phyloP scores from a whole-genome alignment of 2,888 invertebrate genomes.

The Patella depressa region DNA sequence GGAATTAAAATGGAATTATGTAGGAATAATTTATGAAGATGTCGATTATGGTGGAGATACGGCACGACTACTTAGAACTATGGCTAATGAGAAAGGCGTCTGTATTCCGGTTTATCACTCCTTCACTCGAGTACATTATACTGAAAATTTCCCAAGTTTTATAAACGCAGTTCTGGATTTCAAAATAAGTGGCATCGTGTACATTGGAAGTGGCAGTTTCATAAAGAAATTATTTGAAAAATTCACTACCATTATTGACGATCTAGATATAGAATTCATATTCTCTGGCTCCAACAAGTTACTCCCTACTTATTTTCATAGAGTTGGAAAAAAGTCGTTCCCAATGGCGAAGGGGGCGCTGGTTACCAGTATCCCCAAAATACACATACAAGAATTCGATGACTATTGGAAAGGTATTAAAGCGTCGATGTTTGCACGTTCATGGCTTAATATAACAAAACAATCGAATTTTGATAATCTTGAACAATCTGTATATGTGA shows the following conservation, averaged over 20 bases:
- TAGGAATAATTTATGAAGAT: neutral
- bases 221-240: too few species aligned
- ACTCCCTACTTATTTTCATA: too few species aligned
- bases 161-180: too few species aligned
- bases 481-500: neutral
- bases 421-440: neutral
- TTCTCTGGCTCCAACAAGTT: too few species aligned
- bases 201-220: too few species aligned
- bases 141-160: too few species aligned
- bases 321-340: too few species aligned
- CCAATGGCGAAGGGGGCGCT: neutral
- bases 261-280: too few species aligned
- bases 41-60: neutral
- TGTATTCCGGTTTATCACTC: neutral
- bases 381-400: neutral
- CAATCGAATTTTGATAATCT: neutral
- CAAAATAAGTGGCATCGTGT: too few species aligned
- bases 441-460: neutral
- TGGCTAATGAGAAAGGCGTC: neutral
- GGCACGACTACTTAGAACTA: neutral
- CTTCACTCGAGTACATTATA: neutral
- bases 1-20: neutral
- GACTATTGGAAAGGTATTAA: neutral
- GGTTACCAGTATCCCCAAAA: neutral
- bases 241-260: too few species aligned